Percentiles rank a stretch among this genome's conserved stretches.
These are phyloP conservation scores for Columba livia DNA, from an alignment of 2,113 vertebrate genomes.

Conservation along the genomic window DNA sequence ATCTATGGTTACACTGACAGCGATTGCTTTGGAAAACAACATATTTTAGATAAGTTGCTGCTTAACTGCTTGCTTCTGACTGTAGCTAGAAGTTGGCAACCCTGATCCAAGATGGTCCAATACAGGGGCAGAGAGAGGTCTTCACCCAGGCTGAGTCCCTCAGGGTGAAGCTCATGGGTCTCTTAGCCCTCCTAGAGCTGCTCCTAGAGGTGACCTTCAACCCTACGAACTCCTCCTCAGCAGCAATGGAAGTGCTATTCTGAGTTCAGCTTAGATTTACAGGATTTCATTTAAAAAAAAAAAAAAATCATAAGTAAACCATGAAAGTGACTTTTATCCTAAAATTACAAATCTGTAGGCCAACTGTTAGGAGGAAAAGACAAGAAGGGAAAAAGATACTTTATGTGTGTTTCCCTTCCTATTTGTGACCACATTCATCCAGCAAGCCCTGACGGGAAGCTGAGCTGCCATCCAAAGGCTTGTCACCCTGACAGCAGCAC, in stretches of 20 bases:
- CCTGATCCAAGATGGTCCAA: background rate
- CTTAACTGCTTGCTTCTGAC: background rate
- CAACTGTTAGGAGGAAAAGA: background rate
- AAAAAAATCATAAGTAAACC: background rate
- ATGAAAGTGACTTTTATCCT: background rate
- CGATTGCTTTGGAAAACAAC: background rate
- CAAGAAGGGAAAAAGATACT: background rate
- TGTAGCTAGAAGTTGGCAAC: background rate
- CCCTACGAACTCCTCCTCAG: accelerated
- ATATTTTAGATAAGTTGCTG: background rate
- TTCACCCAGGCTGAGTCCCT: background rate
- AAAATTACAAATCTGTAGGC: background rate
- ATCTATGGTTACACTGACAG: background rate
- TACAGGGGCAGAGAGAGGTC: background rate
- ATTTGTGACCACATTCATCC: background rate
- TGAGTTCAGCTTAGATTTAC: background rate
- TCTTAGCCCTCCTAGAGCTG: background rate
- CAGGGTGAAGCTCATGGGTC: accelerated
- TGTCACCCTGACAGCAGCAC: background rate
- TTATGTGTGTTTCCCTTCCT: background rate
- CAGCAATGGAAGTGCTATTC: background rate
- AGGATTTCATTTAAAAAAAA: background rate
- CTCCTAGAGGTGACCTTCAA: background rate
- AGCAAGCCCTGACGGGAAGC: background rate
- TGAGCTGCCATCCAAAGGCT: background rate